Evolutionary conservation across 2,888 invertebrate genomes (phyloP).

Genomic region (Phorcus lineatus): DNA sequence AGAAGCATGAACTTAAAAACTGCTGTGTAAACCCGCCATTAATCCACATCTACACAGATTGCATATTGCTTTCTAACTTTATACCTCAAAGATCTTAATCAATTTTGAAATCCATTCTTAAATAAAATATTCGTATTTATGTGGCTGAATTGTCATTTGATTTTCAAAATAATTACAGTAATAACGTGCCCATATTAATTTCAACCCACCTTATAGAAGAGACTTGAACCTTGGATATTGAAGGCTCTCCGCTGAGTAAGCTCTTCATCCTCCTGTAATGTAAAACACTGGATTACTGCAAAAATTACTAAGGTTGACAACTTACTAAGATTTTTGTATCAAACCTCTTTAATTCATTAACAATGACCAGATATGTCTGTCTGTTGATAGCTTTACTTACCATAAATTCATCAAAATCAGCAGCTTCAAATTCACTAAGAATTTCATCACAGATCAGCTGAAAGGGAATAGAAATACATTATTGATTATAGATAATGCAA

Average conservation of each 20-base stretch:
- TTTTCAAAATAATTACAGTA: no score
- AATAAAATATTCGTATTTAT: no score
- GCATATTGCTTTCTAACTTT: no score
- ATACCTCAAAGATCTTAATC: no score
- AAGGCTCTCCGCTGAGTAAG: conserved; percentile 83
- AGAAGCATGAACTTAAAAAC: no score
- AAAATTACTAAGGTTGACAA: no score
- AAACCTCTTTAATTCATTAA: no score
- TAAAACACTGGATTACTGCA: background rate
- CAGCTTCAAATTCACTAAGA: conserved; percentile 90
- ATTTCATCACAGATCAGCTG: conserved; percentile 84
- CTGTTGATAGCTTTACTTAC: conserved; percentile 74
- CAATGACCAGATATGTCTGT: background rate
- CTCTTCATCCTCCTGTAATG: conserved; percentile 54
- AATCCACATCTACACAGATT: no score
- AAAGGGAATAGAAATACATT: conserved; percentile 35
- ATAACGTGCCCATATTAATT: background rate
- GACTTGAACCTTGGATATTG: conserved; percentile 80
- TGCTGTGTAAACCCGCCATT: no score
- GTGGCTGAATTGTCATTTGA: background rate
- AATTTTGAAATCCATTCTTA: no score
- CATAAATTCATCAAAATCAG: conserved; percentile 90
- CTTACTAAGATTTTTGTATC: no score
- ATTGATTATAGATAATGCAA: no score
- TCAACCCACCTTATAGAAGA: conserved; percentile 68